Evolutionary conservation across 2,113 vertebrate genomes (phyloP), one percentile per base, ranked within the genome.

Genomic region (Phaethornis superciliosus): DNA sequence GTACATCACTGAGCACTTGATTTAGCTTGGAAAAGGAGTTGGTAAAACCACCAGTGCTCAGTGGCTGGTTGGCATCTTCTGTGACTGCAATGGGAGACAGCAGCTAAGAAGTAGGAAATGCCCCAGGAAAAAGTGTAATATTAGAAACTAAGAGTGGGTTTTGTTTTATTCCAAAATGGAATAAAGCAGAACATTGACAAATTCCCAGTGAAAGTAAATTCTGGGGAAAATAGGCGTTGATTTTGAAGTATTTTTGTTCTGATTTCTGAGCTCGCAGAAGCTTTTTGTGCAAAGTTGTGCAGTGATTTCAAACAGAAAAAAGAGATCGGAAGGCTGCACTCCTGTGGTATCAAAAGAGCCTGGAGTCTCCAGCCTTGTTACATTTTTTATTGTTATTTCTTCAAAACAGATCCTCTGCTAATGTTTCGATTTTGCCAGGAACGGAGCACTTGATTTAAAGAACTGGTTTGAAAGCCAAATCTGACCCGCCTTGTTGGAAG

Each of bases 391-490:
- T 83, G 68, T 90, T 77, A 24, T 76, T 90, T 81, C 90, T 92
- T 92, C 88, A 37, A 71, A 93, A 86, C 80, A 33, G 44, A 52
- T 77, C 69, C 44, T 94, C 64, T 86, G 86, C 72, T 94, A 49
- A 84, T 85, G 90, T 86, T 92, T 84, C 59, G 83, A 55, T 86
- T 95, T 75, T 30, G 69, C 62, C 72, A 67, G 79, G 68, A 92
- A 83, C 2, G 0, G 68, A 72, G 10, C 68, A 83, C 77, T 88
- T 85, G 33, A 88, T 83, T 65, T 85, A 89, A 92, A 96, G 91
- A 78, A 33, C 40, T 13, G 59, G 37, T 80, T 90, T 77, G 88
- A 91, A 93, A 94, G 92, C 75, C 82, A 85, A 32, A 42, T 19
- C 75, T 72, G 90, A 76, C 76, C 95, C 1, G 6, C 81, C 85